phyloP scores from a whole-genome alignment of 2,888 invertebrate genomes.

The Adineta ricciae region DNA sequence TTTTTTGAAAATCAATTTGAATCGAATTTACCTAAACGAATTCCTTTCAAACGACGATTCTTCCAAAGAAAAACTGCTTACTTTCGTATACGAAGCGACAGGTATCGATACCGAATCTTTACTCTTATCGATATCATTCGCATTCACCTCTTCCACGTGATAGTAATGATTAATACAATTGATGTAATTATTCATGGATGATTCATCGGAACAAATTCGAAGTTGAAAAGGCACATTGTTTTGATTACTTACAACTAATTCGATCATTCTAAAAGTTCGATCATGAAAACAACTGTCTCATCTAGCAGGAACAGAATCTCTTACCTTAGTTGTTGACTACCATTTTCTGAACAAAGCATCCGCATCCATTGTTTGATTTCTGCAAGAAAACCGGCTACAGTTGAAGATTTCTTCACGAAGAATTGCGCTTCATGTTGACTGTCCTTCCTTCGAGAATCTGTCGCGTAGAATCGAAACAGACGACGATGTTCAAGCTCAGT shows the following conservation, averaged over 20 bases:
- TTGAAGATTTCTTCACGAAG: not conserved
- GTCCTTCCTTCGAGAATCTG: not conserved
- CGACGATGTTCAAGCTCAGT: constrained; percentile 13
- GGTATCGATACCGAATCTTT: constrained; percentile 79
- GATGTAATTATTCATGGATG: not conserved
- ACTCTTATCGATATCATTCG: constrained; percentile 70
- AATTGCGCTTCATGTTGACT: not conserved
- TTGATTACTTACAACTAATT: not conserved
- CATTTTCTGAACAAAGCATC: not conserved
- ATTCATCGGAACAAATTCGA: not conserved
- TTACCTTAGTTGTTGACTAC: not conserved
- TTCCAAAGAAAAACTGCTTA: constrained; percentile 34
- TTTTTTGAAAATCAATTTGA: constrained; percentile 50
- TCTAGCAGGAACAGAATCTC: no score
- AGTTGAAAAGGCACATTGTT: not conserved
- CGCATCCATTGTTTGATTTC: constrained; percentile 3
- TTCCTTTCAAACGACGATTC: not conserved
- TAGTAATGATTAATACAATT: constrained; percentile 35
- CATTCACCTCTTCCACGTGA: constrained; percentile 84
- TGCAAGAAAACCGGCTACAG: not conserved
- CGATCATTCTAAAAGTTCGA: not conserved
- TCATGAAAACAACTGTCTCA: no score
- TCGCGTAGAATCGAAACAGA: not conserved
- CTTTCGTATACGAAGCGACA: constrained; percentile 89
- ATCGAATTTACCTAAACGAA: constrained; percentile 42